These are phyloP conservation scores for Orchesella flavescens DNA, from an alignment of 2,888 invertebrate genomes.

Conservation along the genomic window DNA sequence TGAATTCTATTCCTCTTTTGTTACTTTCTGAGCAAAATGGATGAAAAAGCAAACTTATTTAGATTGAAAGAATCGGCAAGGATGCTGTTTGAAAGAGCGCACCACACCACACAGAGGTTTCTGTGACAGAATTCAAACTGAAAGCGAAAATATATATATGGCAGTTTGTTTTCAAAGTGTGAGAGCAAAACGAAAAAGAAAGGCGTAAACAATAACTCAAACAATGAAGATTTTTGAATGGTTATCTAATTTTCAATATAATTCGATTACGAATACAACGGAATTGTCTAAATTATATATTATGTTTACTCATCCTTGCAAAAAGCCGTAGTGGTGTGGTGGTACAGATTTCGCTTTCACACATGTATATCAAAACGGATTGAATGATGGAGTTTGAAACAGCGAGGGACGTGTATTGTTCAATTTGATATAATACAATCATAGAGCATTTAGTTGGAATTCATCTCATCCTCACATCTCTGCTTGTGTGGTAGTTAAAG, in stretches of 20 bases:
- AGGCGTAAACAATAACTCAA: background rate
- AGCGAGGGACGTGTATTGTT: too few relatives aligned
- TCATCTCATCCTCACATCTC: background rate
- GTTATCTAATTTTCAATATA: slow-evolving; percentile 26
- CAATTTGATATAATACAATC: too few relatives aligned
- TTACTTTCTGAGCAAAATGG: too few relatives aligned
- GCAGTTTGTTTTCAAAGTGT: background rate
- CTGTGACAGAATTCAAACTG: background rate
- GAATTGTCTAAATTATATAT: background rate
- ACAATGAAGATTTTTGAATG: background rate
- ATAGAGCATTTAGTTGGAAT: background rate
- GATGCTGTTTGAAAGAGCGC: too few relatives aligned
- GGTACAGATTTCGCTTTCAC: background rate
- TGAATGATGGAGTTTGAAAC: too few relatives aligned
- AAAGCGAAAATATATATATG: background rate
- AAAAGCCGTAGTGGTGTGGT: background rate
- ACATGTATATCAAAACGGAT: background rate
- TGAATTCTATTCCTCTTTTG: too few relatives aligned
- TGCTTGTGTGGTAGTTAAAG: slow-evolving; percentile 11
- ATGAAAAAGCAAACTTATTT: too few relatives aligned
- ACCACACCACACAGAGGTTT: too few relatives aligned
- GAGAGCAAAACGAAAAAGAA: background rate
- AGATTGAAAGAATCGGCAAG: too few relatives aligned
- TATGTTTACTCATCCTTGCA: background rate
- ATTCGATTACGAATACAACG: slow-evolving; percentile 9